Percentiles rank a stretch among this genome's conserved stretches.
These are phyloP conservation scores for Lepidostoma basale DNA, from an alignment of 1,140 invertebrate species.

Conservation along the genomic window DNA sequence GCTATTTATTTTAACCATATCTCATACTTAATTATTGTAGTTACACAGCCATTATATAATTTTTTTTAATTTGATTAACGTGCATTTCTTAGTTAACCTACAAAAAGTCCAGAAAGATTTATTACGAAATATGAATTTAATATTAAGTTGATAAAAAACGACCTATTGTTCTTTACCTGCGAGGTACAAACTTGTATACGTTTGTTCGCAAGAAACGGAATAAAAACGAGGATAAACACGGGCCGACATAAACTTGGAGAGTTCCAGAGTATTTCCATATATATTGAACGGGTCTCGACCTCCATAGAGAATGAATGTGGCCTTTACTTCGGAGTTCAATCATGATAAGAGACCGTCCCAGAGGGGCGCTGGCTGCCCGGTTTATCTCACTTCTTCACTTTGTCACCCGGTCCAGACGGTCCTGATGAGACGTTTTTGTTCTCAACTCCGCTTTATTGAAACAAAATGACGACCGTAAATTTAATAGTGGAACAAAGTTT, in stretches of 20 bases:
- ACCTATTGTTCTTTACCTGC: too few relatives aligned
- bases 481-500: background rate
- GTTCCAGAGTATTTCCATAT: slow-evolving; percentile 30
- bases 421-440: background rate
- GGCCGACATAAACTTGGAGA: slow-evolving; percentile 21
- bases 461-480: background rate
- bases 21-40: too few relatives aligned
- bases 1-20: too few relatives aligned
- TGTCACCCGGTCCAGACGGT: background rate
- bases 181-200: background rate
- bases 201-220: background rate
- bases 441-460: background rate
- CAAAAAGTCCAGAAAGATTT: too few relatives aligned
- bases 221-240: slow-evolving; percentile 12
- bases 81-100: too few relatives aligned
- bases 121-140: too few relatives aligned
- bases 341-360: slow-evolving; percentile 20
- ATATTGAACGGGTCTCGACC: slow-evolving; percentile 26
- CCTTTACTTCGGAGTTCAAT: slow-evolving; percentile 30
- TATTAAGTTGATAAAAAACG: too few relatives aligned
- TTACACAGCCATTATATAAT: too few relatives aligned
- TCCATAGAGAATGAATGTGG: slow-evolving; percentile 13
- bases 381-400: slow-evolving; percentile 8
- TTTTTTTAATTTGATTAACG: too few relatives aligned
- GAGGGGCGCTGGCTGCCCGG: slow-evolving; percentile 2